Base-by-base conservation (phyloP, 2,888 invertebrate genomes). In the Drosophila flavopinicola region DNA sequence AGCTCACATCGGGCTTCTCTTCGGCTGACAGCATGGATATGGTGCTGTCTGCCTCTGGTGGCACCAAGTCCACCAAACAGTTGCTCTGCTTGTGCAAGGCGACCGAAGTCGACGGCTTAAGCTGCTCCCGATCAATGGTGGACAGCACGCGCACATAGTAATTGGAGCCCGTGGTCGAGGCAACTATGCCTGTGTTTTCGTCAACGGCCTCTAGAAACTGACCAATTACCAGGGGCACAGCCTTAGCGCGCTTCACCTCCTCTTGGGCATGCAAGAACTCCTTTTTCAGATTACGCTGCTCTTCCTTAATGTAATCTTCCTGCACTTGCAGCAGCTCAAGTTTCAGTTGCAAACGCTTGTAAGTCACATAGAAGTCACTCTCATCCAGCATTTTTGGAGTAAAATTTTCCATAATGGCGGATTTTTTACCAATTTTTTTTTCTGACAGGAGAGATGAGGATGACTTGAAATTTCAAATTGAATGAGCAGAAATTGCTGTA, bases 251-350 rank as follows among this genome's bases (percentile, higher is more conserved):
- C 90, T 99, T 99, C 0, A 99, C 99, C 92, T 98, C 97, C 88
- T 97, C 97, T 88, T 99, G 99, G 1, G 99, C 99, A 92, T 99
- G 99, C 0, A 99, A 93, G 91, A 99, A 98, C 91, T 99, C 99
- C 87, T 99, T 99, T 91, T 99, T 99, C 53, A 99, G 92, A 91
- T 99, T 99, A 60, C 98, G 94, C 90, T 99, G 99, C 92, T 99
- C 99, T 93, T 99, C 98, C 92, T 99, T 99, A 47, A 99, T 99
- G 90, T 99, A 99, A 87, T 99, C 99, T 90, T 99, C 99, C 93
- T 99, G 99, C 0, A 99, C 99, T 91, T 98, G 97, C 3, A 99
- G 92, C 90, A 99, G 98, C 91, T 99, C 99, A 24, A 99, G 91
- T 93, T 98, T 97, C 73, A 97, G 94, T 92, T 98, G 98, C 9